Conservation (phyloP, 2,797 vertebrate species). For the Anableps anableps region DNA sequence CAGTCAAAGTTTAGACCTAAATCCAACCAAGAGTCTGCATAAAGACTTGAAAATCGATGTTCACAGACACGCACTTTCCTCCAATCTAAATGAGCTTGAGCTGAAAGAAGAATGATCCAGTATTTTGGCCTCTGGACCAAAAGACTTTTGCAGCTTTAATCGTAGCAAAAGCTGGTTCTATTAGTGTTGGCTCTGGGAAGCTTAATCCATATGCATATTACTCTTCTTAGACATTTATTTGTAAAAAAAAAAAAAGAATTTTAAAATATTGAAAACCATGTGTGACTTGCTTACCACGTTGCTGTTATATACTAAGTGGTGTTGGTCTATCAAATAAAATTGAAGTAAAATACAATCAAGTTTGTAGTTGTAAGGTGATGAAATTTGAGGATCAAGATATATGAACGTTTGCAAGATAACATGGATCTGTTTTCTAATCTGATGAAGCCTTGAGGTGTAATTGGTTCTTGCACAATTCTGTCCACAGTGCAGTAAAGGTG, state of each 20-base stretch:
- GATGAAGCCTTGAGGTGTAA: neutral
- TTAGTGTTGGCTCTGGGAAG: neutral
- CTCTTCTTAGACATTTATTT: neutral
- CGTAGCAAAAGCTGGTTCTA: neutral
- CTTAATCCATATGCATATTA: neutral
- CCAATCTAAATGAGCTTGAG: neutral
- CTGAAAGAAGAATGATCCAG: neutral
- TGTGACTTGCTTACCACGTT: neutral
- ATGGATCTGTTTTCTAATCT: neutral
- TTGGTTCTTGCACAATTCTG: neutral
- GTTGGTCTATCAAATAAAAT: neutral
- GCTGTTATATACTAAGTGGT: neutral
- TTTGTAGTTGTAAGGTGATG: neutral
- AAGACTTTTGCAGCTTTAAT: neutral
- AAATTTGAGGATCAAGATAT: neutral
- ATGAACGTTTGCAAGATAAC: neutral
- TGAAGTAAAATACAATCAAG: neutral
- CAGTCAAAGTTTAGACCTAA: neutral
- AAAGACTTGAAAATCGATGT: neutral
- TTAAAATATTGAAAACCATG: too few species aligned
- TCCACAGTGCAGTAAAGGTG: neutral
- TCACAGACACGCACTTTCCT: neutral
- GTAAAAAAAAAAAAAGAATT: neutral
- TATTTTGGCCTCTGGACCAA: neutral
- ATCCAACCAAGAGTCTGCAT: neutral